A percentile compares a stretch with the other conserved stretches of the same genome.
These are phyloP conservation scores for Diplolepis rosae DNA, from an alignment of 2,888 invertebrate species.

Conservation along the genomic window DNA sequence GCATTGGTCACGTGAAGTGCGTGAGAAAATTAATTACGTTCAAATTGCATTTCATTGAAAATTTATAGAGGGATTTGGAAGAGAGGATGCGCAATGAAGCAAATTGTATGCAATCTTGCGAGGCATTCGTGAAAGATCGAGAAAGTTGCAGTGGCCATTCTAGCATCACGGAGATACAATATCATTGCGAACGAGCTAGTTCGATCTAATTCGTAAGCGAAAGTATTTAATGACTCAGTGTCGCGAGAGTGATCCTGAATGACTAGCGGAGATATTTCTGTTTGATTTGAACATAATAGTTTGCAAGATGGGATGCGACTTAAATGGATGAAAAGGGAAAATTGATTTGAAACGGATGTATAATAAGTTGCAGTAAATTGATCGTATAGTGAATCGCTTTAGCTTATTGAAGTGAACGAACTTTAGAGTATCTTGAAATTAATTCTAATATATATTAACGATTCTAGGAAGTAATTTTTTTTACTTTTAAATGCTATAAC, in stretches of 20 bases:
- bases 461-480: no score
- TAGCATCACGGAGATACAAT: not conserved
- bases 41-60: not conserved
- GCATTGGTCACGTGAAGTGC: conserved; percentile 36
- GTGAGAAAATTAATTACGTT: conserved; percentile 11
- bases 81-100: not conserved
- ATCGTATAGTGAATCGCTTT: not conserved
- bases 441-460: no score
- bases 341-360: conserved; percentile 1
- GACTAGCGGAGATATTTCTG: conserved; percentile 12
- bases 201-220: conserved; percentile 21
- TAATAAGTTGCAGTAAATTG: not conserved
- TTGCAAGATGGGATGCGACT: not conserved
- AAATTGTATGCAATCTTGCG: not conserved
- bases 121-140: not conserved
- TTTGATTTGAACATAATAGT: not conserved
- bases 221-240: conserved; percentile 28
- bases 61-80: not conserved
- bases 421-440: no score
- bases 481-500: no score
- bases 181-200: not conserved
- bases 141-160: not conserved
- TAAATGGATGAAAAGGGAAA: conserved; percentile 11
- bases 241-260: conserved; percentile 28
- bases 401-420: no score